Percentiles rank a stretch among this genome's conserved stretches.
These are phyloP conservation scores for Porites cylindrica DNA, from an alignment of 92 coral and sea anemone species.

Conservation along the genomic window DNA sequence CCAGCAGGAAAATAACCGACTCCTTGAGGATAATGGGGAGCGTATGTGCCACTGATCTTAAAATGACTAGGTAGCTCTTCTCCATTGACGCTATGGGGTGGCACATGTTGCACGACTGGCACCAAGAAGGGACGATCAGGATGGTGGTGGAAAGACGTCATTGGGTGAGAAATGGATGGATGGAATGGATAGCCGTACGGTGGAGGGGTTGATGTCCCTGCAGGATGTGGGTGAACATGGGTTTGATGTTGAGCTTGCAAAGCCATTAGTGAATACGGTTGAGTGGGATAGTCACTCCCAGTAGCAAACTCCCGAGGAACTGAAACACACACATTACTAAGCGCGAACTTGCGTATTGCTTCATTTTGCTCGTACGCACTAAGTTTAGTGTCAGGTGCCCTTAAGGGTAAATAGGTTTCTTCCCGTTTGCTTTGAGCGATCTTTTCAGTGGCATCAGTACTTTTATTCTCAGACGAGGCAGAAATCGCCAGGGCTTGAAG, in stretches of 20 bases:
- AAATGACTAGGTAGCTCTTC: constrained; percentile 77
- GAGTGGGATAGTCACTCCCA: constrained; percentile 67
- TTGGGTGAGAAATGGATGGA: constrained; percentile 40
- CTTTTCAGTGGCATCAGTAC: constrained; percentile 62
- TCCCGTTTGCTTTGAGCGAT: constrained; percentile 51
- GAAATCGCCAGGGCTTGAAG: constrained; percentile 82
- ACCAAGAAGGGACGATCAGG: constrained; percentile 69
- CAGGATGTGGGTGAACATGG: constrained; percentile 56
- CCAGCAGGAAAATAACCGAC: constrained; percentile 29
- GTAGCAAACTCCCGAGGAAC: constrained; percentile 73
- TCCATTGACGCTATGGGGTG: constrained; percentile 76
- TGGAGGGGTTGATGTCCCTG: constrained; percentile 67
- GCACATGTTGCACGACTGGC: constrained; percentile 69
- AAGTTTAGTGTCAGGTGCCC: constrained; percentile 91
- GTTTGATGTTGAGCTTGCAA: constrained; percentile 65
- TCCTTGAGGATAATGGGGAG: constrained; percentile 58
- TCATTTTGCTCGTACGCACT: constrained; percentile 83
- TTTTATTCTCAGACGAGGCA: constrained; percentile 60
- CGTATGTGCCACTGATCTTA: constrained; percentile 58
- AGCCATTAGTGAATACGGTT: constrained; percentile 62
- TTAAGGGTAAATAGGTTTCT: constrained; percentile 66
- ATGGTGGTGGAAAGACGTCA: constrained; percentile 64
- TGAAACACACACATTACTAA: constrained; percentile 65
- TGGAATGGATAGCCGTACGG: constrained; percentile 58
- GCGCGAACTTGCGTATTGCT: constrained; percentile 86